These are phyloP conservation scores for Morone saxatilis DNA, from an alignment of 2,113 vertebrate genomes.

Conservation along the genomic window DNA sequence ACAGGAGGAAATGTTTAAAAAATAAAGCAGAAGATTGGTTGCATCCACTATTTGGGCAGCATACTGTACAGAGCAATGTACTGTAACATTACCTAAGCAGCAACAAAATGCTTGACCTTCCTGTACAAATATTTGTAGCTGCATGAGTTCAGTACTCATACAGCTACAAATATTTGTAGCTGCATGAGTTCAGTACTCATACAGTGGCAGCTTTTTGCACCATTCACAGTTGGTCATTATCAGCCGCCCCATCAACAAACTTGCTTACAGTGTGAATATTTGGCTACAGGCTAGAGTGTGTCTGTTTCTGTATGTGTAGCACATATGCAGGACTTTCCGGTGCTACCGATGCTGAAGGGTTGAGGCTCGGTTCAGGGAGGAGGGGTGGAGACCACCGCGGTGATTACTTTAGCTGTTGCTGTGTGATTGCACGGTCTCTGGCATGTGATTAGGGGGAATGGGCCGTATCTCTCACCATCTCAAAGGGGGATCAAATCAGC, in stretches of 20 bases:
- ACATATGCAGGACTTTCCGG: conserved; percentile 47
- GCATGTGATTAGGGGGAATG: conserved; percentile 82
- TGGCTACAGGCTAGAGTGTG: conserved; percentile 5
- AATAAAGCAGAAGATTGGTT: background rate
- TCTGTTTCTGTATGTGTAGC: conserved; percentile 50
- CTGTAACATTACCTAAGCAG: conserved; percentile 10
- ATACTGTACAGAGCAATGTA: background rate
- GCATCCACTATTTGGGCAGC: conserved; percentile 9
- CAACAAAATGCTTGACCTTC: conserved; percentile 20
- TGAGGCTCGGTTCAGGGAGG: conserved; percentile 52
- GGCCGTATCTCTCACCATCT: conserved; percentile 80
- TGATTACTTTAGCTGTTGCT: conserved; percentile 79
- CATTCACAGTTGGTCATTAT: conserved; percentile 52
- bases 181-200: conserved; percentile 12
- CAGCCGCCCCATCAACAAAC: conserved; percentile 43
- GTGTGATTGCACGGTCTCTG: conserved; percentile 80
- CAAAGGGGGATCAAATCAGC: conserved; percentile 81
- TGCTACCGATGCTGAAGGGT: conserved; percentile 49
- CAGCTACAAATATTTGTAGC: conserved; percentile 26
- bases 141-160: conserved; percentile 13
- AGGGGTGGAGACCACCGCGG: conserved; percentile 66
- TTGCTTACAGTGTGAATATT: conserved; percentile 26
- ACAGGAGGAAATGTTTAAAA: background rate
- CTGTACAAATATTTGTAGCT: conserved; percentile 22
- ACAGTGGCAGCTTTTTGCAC: conserved; percentile 31